Evolutionary conservation across 1,140 invertebrate genomes (phyloP).

Genomic region (Bradynema listronoti): DNA sequence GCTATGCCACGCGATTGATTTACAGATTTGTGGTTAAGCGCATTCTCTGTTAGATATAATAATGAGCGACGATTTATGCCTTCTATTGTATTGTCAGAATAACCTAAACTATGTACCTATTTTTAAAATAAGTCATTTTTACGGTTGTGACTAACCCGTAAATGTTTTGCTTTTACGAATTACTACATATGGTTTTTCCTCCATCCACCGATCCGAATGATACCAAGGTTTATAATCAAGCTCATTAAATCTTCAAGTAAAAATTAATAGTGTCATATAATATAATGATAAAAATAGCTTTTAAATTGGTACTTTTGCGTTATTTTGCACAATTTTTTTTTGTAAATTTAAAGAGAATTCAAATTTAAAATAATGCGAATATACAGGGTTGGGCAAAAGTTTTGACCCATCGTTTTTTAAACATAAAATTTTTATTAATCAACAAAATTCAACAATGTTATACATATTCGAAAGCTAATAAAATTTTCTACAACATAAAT

Average conservation of each 20-base stretch:
- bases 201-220: conserved; percentile 49
- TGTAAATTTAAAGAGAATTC: too few species aligned
- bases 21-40: conserved; percentile 33
- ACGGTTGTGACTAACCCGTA: conserved; percentile 5
- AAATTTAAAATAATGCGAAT: too few species aligned
- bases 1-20: conserved; percentile 48
- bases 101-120: conserved; percentile 29
- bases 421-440: too few species aligned
- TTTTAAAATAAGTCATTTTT: background rate
- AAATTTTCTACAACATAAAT: too few species aligned
- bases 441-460: too few species aligned
- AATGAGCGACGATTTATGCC: conserved; percentile 45
- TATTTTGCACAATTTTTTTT: too few species aligned
- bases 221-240: conserved; percentile 54
- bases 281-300: too few species aligned
- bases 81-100: conserved; percentile 51
- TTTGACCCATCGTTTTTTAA: too few species aligned
- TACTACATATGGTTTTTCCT: conserved; percentile 49
- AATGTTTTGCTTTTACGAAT: conserved; percentile 44
- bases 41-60: conserved; percentile 44
- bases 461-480: too few species aligned
- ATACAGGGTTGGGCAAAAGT: too few species aligned
- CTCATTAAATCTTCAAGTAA: conserved; percentile 37
- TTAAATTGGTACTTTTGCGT: too few species aligned
- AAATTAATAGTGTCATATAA: too few species aligned